These are phyloP conservation scores for Eupithecia exiguata DNA, from an alignment of 2,888 invertebrate genomes.

Conservation along the genomic window DNA sequence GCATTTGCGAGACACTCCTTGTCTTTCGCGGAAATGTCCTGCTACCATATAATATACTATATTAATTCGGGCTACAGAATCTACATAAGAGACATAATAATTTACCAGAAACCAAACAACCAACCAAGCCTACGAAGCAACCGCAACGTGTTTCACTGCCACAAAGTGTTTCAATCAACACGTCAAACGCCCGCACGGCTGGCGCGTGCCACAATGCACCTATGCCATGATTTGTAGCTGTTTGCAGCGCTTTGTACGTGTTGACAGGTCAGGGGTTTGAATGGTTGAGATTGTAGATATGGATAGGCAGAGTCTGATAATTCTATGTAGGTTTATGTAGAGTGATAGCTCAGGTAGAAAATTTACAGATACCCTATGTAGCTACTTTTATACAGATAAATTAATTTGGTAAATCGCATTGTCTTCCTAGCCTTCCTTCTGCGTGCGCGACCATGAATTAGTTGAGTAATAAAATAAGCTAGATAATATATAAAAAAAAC, in stretches of 20 bases:
- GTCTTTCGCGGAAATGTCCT: not conserved
- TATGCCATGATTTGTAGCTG: not conserved
- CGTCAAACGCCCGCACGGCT: slow-evolving; percentile 11
- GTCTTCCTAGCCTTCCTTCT: no score
- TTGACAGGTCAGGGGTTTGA: slow-evolving; percentile 1
- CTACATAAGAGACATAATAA: not conserved
- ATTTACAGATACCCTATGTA: no score
- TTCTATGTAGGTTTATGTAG: not conserved
- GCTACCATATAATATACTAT: no score
- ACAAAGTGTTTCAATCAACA: slow-evolving; percentile 30
- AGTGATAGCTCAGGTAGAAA: not conserved
- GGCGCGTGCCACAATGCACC: slow-evolving; percentile 8
- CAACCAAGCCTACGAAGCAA: not conserved
- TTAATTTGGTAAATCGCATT: no score
- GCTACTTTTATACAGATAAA: not conserved
- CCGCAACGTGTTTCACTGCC: not conserved
- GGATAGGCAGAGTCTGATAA: not conserved
- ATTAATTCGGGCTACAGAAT: not conserved
- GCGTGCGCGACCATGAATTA: no score
- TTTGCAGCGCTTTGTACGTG: not conserved
- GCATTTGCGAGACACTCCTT: not conserved
- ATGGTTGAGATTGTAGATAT: not conserved
- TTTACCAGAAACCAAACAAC: not conserved
- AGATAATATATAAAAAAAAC: no score
- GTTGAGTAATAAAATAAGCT: no score